phyloP scores from a whole-genome alignment of 2,888 invertebrate species.

The Tanytarsus gracilentus region DNA sequence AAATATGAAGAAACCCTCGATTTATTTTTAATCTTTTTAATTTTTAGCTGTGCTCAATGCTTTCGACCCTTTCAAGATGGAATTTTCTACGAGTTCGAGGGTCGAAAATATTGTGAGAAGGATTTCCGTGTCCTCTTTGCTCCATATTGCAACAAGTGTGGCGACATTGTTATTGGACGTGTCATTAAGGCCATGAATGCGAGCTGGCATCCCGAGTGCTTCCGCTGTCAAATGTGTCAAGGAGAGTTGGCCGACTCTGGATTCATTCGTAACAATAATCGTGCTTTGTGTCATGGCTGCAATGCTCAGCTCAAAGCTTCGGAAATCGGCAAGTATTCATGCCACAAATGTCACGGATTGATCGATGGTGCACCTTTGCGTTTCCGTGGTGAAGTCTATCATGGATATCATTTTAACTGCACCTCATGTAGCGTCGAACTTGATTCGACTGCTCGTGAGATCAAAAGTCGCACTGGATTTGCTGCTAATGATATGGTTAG shows the following conservation, averaged over 20 bases:
- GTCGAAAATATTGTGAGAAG: conserved; percentile 97
- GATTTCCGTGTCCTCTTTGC: conserved; percentile 97
- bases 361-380: conserved; percentile 86
- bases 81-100: conserved; percentile 97
- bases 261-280: conserved; percentile 80
- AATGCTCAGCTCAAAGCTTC: conserved; percentile 93
- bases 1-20: conserved; percentile 19
- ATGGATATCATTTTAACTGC: conserved; percentile 99
- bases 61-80: conserved; percentile 97
- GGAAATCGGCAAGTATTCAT: conserved; percentile 91
- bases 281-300: conserved; percentile 90
- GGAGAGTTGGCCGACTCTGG: conserved; percentile 91
- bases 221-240: conserved; percentile 89
- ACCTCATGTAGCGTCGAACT: conserved; percentile 85
- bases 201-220: conserved; percentile 98
- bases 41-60: conserved; percentile 88
- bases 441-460: conserved; percentile 92
- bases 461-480: conserved; percentile 80
- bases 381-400: conserved; percentile 94
- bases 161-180: conserved; percentile 94
- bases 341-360: conserved; percentile 93
- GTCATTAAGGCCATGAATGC: conserved; percentile 99
- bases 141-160: conserved; percentile 80
- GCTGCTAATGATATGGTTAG: conserved; percentile 79
- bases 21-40: conserved; percentile 21